phyloP scores from a whole-genome alignment of 2,888 invertebrate species.

The Synanthedon tipuliformis region DNA sequence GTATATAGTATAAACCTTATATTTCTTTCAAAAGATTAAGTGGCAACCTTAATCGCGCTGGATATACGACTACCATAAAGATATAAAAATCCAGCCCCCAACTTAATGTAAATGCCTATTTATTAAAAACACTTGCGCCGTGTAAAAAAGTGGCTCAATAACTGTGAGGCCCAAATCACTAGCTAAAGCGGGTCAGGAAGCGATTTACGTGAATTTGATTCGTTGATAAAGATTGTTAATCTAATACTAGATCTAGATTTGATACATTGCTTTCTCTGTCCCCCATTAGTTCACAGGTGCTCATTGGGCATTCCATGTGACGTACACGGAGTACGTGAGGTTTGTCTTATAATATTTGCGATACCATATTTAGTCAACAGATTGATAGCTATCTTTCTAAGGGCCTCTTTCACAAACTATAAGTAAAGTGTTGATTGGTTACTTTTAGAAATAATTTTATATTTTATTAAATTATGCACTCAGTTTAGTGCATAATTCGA shows the following conservation, averaged over 20 bases:
- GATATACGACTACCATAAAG: too few relatives aligned
- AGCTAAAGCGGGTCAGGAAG: conserved; percentile 3
- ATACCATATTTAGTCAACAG: not conserved
- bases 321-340: not conserved
- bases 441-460: too few relatives aligned
- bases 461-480: too few relatives aligned
- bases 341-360: not conserved
- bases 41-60: too few relatives aligned
- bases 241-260: not conserved
- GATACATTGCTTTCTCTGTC: not conserved
- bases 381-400: not conserved
- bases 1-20: too few relatives aligned
- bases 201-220: not conserved
- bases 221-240: not conserved
- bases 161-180: conserved; percentile 17
- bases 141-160: conserved; percentile 40
- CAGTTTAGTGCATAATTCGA: too few relatives aligned
- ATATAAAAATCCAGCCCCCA: conserved; percentile 42
- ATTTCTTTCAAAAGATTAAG: too few relatives aligned
- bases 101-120: conserved; percentile 55
- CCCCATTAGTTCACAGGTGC: not conserved
- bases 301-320: not conserved
- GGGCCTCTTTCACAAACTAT: too few relatives aligned
- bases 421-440: too few relatives aligned
- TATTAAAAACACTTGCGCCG: conserved; percentile 59